Evolutionary conservation across 1,140 invertebrate species (phyloP).

Genomic region (Saxidomus purpurata): DNA sequence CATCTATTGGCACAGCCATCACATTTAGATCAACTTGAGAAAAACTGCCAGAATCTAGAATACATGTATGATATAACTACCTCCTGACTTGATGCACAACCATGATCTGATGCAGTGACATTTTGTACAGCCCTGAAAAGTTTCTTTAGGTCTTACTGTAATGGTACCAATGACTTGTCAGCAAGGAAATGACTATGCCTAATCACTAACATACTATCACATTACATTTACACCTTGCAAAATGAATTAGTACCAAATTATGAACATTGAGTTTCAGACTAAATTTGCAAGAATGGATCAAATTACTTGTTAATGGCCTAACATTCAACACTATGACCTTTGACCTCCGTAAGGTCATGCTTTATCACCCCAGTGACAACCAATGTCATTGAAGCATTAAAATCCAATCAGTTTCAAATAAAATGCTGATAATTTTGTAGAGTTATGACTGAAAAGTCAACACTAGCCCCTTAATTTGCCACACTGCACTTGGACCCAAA

Average conservation of each 20-base stretch:
- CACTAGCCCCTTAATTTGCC: too few relatives aligned
- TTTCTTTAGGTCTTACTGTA: too few relatives aligned
- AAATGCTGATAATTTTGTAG: background rate
- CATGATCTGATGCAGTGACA: too few relatives aligned
- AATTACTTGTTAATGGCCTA: constrained; percentile 31
- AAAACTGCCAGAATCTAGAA: too few relatives aligned
- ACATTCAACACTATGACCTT: constrained; percentile 42
- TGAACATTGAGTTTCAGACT: background rate
- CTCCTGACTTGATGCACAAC: too few relatives aligned
- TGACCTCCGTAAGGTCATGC: constrained; percentile 46
- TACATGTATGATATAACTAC: too few relatives aligned
- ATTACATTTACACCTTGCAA: background rate
- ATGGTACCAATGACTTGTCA: too few relatives aligned
- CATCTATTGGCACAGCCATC: too few relatives aligned
- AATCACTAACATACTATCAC: background rate
- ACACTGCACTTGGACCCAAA: too few relatives aligned
- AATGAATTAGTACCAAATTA: background rate
- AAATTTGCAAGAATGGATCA: background rate
- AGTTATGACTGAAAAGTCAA: too few relatives aligned
- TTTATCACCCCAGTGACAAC: constrained; percentile 33
- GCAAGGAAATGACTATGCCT: background rate
- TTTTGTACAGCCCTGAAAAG: too few relatives aligned
- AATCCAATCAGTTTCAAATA: constrained; percentile 48
- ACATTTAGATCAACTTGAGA: too few relatives aligned
- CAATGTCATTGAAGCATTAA: constrained; percentile 22